Conservation (phyloP, 2,888 invertebrate species). For the Lobophora halterata region DNA sequence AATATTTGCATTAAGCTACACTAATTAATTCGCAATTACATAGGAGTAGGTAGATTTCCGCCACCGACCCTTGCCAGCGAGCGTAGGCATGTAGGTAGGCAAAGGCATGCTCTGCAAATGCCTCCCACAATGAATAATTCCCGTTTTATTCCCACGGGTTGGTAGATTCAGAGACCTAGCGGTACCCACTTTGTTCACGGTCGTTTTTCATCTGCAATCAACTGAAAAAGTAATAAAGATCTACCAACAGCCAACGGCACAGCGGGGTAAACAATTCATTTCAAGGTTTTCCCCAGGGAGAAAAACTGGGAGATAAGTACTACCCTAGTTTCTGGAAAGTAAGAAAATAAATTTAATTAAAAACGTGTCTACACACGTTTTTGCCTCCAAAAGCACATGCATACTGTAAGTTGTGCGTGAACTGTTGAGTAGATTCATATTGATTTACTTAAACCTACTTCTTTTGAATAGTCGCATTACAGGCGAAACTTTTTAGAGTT, state of each 20-base stretch:
- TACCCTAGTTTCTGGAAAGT: too few relatives aligned
- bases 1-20: conserved; percentile 15
- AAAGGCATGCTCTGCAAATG: conserved; percentile 24
- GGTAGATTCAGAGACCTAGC: background rate
- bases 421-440: too few relatives aligned
- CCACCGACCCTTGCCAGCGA: too few relatives aligned
- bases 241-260: too few relatives aligned
- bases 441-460: too few relatives aligned
- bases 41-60: conserved; percentile 23
- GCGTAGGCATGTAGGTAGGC: too few relatives aligned
- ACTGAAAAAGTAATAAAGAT: conserved; percentile 15
- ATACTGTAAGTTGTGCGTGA: too few relatives aligned
- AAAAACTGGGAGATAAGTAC: too few relatives aligned
- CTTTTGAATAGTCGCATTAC: too few relatives aligned
- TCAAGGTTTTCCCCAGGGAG: background rate
- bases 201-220: conserved; percentile 15
- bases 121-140: conserved; percentile 29
- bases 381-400: too few relatives aligned
- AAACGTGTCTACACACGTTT: too few relatives aligned
- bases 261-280: background rate
- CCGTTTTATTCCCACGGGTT: conserved; percentile 19
- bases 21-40: conserved; percentile 34
- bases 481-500: conserved; percentile 1
- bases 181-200: conserved; percentile 2
- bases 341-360: too few relatives aligned